Evolutionary conservation across 2,888 invertebrate species (phyloP).

Genomic region (Troglohyphantes excavatus): DNA sequence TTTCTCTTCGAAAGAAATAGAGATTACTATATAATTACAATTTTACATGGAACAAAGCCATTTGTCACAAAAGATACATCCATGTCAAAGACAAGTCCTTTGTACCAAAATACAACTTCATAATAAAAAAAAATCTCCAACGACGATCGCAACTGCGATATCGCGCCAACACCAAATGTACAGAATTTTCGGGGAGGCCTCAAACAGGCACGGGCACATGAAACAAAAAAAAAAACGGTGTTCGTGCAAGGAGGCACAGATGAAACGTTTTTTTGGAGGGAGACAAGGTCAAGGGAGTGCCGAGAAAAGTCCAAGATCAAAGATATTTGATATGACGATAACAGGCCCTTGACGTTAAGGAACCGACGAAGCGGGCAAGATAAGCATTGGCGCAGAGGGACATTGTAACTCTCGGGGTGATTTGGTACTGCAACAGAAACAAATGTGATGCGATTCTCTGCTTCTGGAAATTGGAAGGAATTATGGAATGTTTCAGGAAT

Average conservation of each 20-base stretch:
- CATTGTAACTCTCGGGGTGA: background rate
- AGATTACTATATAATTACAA: too few relatives aligned
- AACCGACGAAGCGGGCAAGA: conserved; percentile 45
- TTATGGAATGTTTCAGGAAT: too few relatives aligned
- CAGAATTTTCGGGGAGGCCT: background rate
- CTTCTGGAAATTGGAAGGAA: too few relatives aligned
- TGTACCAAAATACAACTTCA: background rate
- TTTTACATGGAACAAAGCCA: background rate
- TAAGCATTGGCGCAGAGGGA: conserved; percentile 38
- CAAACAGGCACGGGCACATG: background rate
- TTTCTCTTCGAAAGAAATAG: too few relatives aligned
- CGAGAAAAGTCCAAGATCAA: conserved; percentile 56
- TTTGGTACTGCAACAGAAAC: conserved; percentile 1
- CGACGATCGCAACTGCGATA: background rate
- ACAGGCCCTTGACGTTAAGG: conserved; percentile 47
- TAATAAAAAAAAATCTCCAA: background rate
- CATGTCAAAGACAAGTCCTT: background rate
- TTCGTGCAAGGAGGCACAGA: conserved; percentile 12
- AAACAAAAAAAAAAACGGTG: background rate
- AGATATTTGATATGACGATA: conserved; percentile 58
- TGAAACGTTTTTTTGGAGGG: conserved; percentile 17
- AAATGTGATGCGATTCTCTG: background rate
- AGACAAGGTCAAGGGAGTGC: conserved; percentile 65
- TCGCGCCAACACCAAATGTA: too few relatives aligned
- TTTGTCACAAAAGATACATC: background rate